These are phyloP conservation scores for Apeira syringaria DNA, from an alignment of 2,888 invertebrate genomes.

Conservation along the genomic window DNA sequence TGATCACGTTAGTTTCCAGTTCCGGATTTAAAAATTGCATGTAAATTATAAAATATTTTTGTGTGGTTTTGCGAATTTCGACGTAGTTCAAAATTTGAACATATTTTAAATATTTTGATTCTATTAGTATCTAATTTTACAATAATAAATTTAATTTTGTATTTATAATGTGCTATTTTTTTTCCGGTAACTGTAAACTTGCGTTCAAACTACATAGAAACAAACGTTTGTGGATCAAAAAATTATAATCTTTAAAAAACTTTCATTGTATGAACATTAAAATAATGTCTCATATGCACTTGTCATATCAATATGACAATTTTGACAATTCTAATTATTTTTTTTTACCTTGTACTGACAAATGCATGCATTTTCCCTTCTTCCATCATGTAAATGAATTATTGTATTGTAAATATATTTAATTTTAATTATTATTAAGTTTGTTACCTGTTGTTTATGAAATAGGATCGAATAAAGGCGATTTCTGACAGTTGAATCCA, in stretches of 20 bases:
- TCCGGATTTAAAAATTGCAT: conserved; percentile 5
- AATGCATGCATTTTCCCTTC: conserved; percentile 54
- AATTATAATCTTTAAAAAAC: too few relatives aligned
- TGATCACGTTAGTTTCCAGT: neutral
- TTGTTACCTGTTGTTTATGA: conserved; percentile 65
- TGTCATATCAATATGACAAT: too few relatives aligned
- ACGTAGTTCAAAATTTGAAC: too few relatives aligned
- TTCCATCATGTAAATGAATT: conserved; percentile 29
- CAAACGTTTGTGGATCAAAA: too few relatives aligned
- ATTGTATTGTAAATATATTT: conserved; percentile 55
- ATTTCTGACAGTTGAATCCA: conserved; percentile 60
- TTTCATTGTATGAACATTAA: too few relatives aligned
- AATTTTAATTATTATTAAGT: conserved; percentile 45
- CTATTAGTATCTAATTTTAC: too few relatives aligned
- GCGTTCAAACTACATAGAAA: too few relatives aligned
- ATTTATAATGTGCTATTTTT: conserved; percentile 6
- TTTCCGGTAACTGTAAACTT: conserved; percentile 1
- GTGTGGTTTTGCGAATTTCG: too few relatives aligned
- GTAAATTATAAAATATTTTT: too few relatives aligned
- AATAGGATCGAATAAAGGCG: conserved; percentile 36
- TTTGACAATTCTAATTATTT: too few relatives aligned
- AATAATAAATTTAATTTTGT: neutral
- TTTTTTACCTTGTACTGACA: conserved; percentile 35
- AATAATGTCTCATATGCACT: too few relatives aligned
- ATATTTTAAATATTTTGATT: too few relatives aligned